Evolutionary conservation across 2,888 invertebrate species (phyloP).

Genomic region (Caenorhabditis sinica): DNA sequence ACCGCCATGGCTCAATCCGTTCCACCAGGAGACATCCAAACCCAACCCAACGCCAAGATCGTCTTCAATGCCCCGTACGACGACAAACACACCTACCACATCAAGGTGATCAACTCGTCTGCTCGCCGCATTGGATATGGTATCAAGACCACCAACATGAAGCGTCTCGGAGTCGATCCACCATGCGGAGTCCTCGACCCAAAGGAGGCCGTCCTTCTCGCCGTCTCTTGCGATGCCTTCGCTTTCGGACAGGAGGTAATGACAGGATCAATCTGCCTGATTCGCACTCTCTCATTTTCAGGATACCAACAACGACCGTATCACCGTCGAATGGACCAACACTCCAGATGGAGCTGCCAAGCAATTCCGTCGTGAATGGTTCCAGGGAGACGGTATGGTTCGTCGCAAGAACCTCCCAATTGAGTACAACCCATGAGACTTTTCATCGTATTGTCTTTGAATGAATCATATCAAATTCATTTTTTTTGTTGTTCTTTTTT

Average conservation of each 20-base stretch:
- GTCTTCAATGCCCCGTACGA: conserved; percentile 81
- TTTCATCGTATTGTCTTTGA: too few relatives aligned
- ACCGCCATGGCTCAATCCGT: conserved; percentile 63
- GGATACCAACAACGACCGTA: conserved; percentile 76
- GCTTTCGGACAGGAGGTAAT: conserved; percentile 44
- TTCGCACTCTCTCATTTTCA: too few relatives aligned
- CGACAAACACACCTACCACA: conserved; percentile 78
- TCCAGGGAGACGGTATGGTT: conserved; percentile 75
- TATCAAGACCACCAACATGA: conserved; percentile 81
- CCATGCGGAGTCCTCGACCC: conserved; percentile 69
- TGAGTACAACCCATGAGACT: conserved; percentile 60
- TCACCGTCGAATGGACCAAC: conserved; percentile 75
- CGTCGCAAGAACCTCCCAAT: conserved; percentile 71
- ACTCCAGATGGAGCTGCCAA: conserved; percentile 71
- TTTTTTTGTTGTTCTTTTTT: too few relatives aligned
- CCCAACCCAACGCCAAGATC: conserved; percentile 73
- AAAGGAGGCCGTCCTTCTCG: conserved; percentile 65
- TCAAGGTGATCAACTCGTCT: conserved; percentile 72
- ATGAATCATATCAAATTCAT: too few relatives aligned
- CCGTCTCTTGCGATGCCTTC: conserved; percentile 78
- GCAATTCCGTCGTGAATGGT: conserved; percentile 75
- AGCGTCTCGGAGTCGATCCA: conserved; percentile 78
- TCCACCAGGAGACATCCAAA: conserved; percentile 69
- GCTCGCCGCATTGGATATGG: conserved; percentile 72
- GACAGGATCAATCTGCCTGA: too few relatives aligned